Evolutionary conservation across 2,113 vertebrate species (phyloP), one percentile per base, ranked within the genome.

Genomic region (Pleuronectes platessa): DNA sequence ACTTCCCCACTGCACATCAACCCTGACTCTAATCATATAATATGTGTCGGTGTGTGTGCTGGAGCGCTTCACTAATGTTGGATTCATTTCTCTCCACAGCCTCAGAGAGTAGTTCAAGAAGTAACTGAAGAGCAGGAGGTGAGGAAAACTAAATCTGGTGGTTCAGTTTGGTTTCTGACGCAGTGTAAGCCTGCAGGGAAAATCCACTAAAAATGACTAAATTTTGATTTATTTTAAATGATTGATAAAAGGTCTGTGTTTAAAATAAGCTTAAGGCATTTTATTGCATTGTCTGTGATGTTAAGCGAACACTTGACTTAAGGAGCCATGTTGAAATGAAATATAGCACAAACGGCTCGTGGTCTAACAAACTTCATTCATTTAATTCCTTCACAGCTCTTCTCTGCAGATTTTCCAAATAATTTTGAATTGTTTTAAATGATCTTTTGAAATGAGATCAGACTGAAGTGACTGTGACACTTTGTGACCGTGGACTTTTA

Each of bases 51-150:
- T 31, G 31, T 31, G 31, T 31, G 31, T 31, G 31, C 6, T 31
- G 31, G 21, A 71, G 59, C 54, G 23, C 61, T 53, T 54, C 60
- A 40, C 54, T 8, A 15, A 61, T 55, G 55, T 68, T 75, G 51
- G 14, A 76, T 61, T 68, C 10, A 80, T 63, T 15, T 80, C 60
- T 71, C 18, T 85, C 74, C 58, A 58, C 90, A 95, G 94, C 94
- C 94, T 56, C 92, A 93, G 81, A 94, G 88, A 88, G 83, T 93
- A 47, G 83, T 87, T 79, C 89, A 88, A 84, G 90, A 90, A 82
- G 89, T 71, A 63, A 59, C 86, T 68, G 84, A 92, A 80, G 90
- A 91, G 85, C 89, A 90, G 82, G 91, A 94, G 94, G 94, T 95
- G 90, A 93, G 93, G 85, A 68, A 81, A 81, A 74, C 18, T 47